phyloP scores from a whole-genome alignment of 2,797 vertebrate genomes.

The Molossus alvarezi region DNA sequence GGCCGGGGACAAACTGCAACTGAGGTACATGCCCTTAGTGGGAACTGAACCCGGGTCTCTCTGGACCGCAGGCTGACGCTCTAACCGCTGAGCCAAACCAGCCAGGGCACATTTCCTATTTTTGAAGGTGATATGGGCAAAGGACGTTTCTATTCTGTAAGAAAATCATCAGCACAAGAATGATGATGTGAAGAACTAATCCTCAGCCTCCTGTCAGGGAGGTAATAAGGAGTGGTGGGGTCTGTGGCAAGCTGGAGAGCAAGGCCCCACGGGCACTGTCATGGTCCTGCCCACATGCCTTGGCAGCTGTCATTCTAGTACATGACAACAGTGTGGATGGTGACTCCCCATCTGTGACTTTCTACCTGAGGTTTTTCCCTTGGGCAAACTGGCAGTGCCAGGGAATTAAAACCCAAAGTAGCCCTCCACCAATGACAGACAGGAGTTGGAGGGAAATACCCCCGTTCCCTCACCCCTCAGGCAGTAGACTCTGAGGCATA shows the following conservation, averaged over 20 bases:
- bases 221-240: not conserved
- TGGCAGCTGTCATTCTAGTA: not conserved
- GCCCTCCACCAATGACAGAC: not conserved
- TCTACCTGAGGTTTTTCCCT: not conserved
- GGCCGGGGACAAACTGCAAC: too few relatives aligned
- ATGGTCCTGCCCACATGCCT: not conserved
- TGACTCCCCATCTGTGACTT: not conserved
- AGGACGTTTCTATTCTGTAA: not conserved
- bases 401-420: not conserved
- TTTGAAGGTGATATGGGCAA: not conserved
- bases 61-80: too few relatives aligned
- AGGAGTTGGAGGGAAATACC: not conserved
- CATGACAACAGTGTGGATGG: rapidly evolving
- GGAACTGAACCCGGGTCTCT: too few relatives aligned
- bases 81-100: too few relatives aligned
- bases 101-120: not conserved
- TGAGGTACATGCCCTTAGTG: too few relatives aligned
- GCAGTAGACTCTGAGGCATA: not conserved
- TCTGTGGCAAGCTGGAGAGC: not conserved
- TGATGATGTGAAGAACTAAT: not conserved
- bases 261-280: not conserved
- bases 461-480: not conserved
- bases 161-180: not conserved
- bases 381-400: too few relatives aligned
- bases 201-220: not conserved